Conservation (phyloP, 2,797 vertebrate species). For the Heteromormyrus szaboi region DNA sequence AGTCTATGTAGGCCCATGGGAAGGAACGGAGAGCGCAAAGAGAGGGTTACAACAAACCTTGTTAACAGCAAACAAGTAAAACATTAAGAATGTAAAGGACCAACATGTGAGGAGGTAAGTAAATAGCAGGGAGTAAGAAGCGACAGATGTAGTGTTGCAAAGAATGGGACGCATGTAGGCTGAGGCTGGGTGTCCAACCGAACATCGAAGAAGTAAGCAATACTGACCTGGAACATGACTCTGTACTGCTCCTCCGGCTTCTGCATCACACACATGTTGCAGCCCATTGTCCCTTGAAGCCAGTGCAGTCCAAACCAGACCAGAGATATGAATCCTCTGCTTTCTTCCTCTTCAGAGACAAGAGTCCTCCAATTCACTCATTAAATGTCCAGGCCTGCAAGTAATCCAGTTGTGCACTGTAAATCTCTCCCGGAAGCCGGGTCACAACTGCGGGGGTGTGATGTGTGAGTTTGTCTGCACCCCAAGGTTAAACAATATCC, state of each 20-base stretch:
- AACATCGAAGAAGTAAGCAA: neutral
- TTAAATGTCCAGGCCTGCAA: constrained; percentile 29
- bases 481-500: neutral
- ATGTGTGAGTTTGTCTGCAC: neutral
- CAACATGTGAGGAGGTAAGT: neutral
- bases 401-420: constrained; percentile 24
- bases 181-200: neutral
- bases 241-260: constrained; percentile 84
- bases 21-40: neutral
- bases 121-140: constrained; percentile 11
- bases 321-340: constrained; percentile 25
- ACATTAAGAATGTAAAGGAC: neutral
- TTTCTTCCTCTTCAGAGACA: constrained; percentile 24
- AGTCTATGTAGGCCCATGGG: neutral
- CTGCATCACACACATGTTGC: constrained; percentile 85
- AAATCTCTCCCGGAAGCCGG: neutral
- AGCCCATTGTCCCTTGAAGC: constrained; percentile 67
- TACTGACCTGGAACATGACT: constrained; percentile 87
- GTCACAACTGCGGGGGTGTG: neutral
- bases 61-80: neutral
- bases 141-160: neutral
- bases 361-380: constrained; percentile 46
- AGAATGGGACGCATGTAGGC: neutral
- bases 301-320: constrained; percentile 27
- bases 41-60: neutral